Percentiles rank a stretch among this genome's conserved stretches.
phyloP scores from a whole-genome alignment of 1,140 invertebrate genomes.

The Stenopsyche tienmushanensis region DNA sequence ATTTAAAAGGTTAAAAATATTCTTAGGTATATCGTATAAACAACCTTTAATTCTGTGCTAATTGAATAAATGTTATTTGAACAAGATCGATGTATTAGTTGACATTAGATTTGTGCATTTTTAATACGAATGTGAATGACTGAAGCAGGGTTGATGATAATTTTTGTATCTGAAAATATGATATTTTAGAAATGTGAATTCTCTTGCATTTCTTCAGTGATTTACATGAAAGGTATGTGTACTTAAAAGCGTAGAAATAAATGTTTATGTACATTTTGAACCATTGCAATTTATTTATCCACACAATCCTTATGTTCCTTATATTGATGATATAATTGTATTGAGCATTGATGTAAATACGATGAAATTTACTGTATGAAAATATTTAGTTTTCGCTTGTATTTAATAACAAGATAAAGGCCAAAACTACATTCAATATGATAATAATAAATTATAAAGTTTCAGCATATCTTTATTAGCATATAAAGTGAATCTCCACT shows the following conservation, averaged over 20 bases:
- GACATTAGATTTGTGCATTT: not conserved
- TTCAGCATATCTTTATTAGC: too few relatives aligned
- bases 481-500: too few relatives aligned
- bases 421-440: too few relatives aligned
- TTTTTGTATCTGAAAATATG: conserved; percentile 15
- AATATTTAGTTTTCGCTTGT: too few relatives aligned
- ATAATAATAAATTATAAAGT: too few relatives aligned
- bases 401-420: too few relatives aligned
- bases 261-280: conserved; percentile 32
- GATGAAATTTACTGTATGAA: too few relatives aligned
- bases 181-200: conserved; percentile 22
- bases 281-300: not conserved
- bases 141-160: conserved; percentile 13
- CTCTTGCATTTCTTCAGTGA: conserved; percentile 20
- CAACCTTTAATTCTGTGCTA: not conserved
- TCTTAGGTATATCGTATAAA: not conserved
- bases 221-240: conserved; percentile 30
- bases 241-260: conserved; percentile 39
- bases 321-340: too few relatives aligned
- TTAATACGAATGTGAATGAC: conserved; percentile 1
- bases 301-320: too few relatives aligned
- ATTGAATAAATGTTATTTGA: not conserved
- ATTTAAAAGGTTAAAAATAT: not conserved
- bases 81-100: not conserved
- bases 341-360: too few relatives aligned